Evolutionary conservation across 1,140 invertebrate genomes (phyloP).

Genomic region (Drosophila chauvacae): DNA sequence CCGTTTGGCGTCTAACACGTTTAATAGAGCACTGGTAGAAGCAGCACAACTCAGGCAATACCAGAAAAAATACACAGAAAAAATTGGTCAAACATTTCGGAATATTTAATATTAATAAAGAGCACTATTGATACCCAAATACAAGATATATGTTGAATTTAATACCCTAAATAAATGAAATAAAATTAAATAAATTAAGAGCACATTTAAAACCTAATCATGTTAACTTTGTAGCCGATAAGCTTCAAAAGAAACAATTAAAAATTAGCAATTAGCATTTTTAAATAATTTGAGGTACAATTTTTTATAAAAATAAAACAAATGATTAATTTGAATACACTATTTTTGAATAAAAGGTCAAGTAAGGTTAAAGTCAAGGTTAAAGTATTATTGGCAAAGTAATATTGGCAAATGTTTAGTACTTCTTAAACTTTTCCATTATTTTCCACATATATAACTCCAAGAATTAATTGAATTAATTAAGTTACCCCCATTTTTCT

Average conservation of each 20-base stretch:
- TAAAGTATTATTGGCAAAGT: no score
- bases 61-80: not conserved
- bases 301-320: no score
- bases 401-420: not conserved
- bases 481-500: not conserved
- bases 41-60: conserved; percentile 17
- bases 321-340: not conserved
- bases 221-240: no score
- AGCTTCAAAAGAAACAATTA: no score
- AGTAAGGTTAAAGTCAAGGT: no score
- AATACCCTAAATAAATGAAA: no score
- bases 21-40: conserved; percentile 60
- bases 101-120: not conserved
- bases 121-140: not conserved
- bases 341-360: rapidly evolving
- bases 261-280: no score
- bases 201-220: no score
- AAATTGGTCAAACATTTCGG: rapidly evolving
- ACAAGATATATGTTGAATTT: not conserved
- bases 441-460: not conserved
- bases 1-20: conserved; percentile 65
- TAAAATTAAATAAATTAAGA: no score
- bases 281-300: no score
- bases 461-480: not conserved
- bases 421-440: not conserved